These are phyloP conservation scores for Eleutherodactylus coqui DNA, from an alignment of 2,797 vertebrate genomes.

Conservation along the genomic window DNA sequence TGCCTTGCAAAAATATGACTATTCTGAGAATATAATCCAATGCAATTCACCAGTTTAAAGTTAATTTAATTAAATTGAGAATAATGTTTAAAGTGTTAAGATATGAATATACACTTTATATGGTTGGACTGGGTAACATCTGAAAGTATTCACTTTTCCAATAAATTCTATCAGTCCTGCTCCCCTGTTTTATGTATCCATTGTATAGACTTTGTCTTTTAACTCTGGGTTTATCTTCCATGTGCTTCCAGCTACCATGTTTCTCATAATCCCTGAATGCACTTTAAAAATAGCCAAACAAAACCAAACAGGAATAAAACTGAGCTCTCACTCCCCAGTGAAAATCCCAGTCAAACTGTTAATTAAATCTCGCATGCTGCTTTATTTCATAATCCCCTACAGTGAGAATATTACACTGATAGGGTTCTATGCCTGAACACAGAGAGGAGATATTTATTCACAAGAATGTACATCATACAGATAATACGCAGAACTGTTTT, in stretches of 20 bases:
- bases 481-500: neutral
- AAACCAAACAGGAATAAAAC: constrained; percentile 22
- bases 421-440: constrained; percentile 3
- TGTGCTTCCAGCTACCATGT: constrained; percentile 8
- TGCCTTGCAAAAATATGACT: too few species aligned
- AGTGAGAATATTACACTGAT: constrained; percentile 50
- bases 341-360: constrained; percentile 37
- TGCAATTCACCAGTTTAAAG: neutral
- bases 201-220: neutral
- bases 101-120: neutral
- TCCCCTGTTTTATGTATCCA: neutral
- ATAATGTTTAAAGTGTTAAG: neutral
- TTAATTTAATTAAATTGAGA: neutral
- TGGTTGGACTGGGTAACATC: neutral
- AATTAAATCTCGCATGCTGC: constrained; percentile 48
- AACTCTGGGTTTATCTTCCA: neutral
- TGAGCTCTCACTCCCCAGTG: constrained; percentile 16
- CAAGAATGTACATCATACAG: neutral
- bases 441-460: constrained; percentile 14
- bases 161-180: neutral
- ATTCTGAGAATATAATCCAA: too few species aligned
- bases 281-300: constrained; percentile 28
- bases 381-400: constrained; percentile 48
- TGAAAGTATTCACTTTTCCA: neutral
- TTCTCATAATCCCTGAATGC: constrained; percentile 30